Evolutionary conservation across 2,797 vertebrate genomes (phyloP), one percentile per base, ranked within the genome.

Genomic region (Selene dorsalis): DNA sequence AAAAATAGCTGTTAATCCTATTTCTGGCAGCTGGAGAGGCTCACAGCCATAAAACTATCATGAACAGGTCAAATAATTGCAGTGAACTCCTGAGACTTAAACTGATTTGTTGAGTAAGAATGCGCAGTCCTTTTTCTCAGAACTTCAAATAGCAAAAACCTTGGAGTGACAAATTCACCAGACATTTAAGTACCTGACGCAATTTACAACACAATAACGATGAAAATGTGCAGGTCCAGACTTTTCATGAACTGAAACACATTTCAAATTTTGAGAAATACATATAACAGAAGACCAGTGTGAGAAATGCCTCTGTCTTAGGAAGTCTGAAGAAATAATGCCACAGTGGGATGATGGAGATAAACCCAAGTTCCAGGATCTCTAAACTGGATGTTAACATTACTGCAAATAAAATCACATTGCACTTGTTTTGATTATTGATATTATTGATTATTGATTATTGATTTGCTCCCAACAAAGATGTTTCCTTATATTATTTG

Each of bases 1-100:
- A 18, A 69, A 18, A 69, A 75, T 58, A 28, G n/a, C 61, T 80
- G 50, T 32, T 57, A 70, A 68, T 70, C 39, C 1, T 6, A 57
- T 64, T 69, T 65, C 24, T 64, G 32, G 8, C 20, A 11, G n/a
- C 20, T 13, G n/a, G 6, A 55, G 22, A 55, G 43, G 32, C 24
- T 18, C 14, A 63, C 48, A 3, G 20, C 24, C 50, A 68, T 58
- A 62, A 69, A 83, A 79, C 73, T 38, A 52, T 39, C 2, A 41
- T 50, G 14, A 79, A 53, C 22, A 84, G 30, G 8, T 6, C 0
- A 67, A 65, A 73, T 73, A 0, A 2, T 10, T 5, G 18, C 60
- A 14, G 32, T 72, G 14, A 47, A 17, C 14, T 59, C n/a, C 18
- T 39, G 4, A 26, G 57, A 43, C 35, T 3, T 38, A 10, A 50